Conservation (phyloP, 2,888 invertebrate genomes). For the Podotricha telesiphe region DNA sequence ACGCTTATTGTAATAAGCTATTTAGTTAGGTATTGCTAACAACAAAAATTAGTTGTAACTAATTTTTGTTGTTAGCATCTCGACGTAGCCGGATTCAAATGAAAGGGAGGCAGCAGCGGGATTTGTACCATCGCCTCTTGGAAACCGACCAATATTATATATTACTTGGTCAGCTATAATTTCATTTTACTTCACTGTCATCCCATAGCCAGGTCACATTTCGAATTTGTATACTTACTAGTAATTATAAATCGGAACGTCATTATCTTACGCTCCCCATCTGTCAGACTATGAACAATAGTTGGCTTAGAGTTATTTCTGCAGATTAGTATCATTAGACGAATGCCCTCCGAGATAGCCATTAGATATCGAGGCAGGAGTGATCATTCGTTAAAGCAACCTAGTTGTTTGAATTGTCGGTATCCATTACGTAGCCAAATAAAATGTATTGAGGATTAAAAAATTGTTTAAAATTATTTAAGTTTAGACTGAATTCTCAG, state of each 20-base stretch:
- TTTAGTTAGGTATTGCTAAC: too few species aligned
- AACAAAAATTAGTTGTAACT: too few species aligned
- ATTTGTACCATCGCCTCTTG: too few species aligned
- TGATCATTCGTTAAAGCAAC: conserved; percentile 52
- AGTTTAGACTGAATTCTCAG: background rate
- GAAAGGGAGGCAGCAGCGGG: too few species aligned
- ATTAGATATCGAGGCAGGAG: conserved; percentile 44
- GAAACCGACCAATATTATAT: too few species aligned
- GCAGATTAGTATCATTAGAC: conserved; percentile 48
- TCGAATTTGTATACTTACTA: conserved; percentile 32
- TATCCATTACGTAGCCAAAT: conserved; percentile 39
- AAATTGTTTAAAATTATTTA: background rate
- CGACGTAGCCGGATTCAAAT: too few species aligned
- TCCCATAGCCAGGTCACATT: conserved; percentile 4
- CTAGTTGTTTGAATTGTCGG: conserved; percentile 44
- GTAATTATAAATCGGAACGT: conserved; percentile 48
- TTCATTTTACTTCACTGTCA: background rate
- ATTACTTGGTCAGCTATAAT: background rate
- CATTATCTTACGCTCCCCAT: conserved; percentile 52
- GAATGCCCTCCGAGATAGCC: conserved; percentile 47
- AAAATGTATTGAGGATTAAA: background rate
- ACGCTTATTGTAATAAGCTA: too few species aligned
- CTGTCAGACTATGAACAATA: conserved; percentile 59
- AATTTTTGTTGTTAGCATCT: too few species aligned
- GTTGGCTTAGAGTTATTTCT: conserved; percentile 46